These are phyloP conservation scores for Labroides dimidiatus DNA, from an alignment of 2,797 vertebrate species.

Conservation along the genomic window DNA sequence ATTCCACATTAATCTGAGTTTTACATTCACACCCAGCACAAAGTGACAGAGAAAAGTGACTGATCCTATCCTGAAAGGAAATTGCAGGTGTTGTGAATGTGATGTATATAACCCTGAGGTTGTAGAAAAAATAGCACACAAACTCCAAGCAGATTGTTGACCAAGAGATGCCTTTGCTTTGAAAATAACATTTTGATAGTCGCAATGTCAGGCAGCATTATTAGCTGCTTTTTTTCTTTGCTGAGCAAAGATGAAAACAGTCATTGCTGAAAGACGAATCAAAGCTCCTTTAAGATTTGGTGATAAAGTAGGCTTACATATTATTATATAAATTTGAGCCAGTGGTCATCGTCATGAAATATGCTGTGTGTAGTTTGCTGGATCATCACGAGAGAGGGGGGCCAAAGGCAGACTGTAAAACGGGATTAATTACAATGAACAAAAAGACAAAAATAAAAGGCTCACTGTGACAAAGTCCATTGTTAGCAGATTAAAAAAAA, in stretches of 20 bases:
- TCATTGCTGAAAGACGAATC: background rate
- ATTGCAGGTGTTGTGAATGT: slow-evolving; percentile 17
- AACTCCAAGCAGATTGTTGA: slow-evolving; percentile 13
- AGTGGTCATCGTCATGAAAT: background rate
- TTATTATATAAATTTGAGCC: slow-evolving; percentile 4
- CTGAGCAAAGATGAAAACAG: slow-evolving; percentile 11
- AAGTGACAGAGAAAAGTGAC: background rate
- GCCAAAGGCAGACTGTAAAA: background rate
- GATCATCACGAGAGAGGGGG: too few relatives aligned
- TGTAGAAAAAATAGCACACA: slow-evolving; percentile 8
- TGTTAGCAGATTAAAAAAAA: background rate
- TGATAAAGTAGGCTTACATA: background rate
- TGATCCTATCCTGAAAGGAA: slow-evolving; percentile 3
- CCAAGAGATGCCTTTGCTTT: slow-evolving; percentile 35
- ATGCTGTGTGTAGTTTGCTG: background rate
- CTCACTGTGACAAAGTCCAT: background rate
- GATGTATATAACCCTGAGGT: slow-evolving; percentile 22
- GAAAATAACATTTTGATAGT: slow-evolving; percentile 20
- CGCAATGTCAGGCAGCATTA: slow-evolving; percentile 27
- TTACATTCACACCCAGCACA: background rate
- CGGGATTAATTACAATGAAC: background rate
- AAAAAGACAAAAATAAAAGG: background rate
- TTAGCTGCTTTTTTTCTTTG: slow-evolving; percentile 33
- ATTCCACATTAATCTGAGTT: background rate
- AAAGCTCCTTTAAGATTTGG: background rate